A percentile compares a stretch with the other conserved stretches of the same genome.
Evolutionary conservation across 2,113 vertebrate genomes (phyloP).

Genomic region (Clarias gariepinus): DNA sequence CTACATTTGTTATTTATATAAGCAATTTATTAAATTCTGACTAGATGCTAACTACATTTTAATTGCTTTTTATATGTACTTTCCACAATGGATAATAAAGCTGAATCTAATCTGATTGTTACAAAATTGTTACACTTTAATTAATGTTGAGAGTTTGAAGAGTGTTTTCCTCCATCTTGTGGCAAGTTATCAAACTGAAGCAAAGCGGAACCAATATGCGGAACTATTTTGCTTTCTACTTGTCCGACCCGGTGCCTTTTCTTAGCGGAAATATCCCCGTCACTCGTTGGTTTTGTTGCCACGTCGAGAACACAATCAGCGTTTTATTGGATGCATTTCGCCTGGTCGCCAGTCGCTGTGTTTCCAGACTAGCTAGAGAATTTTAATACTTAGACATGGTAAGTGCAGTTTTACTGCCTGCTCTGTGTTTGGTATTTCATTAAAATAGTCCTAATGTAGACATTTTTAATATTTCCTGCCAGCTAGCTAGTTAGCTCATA

Average conservation of each 20-base stretch:
- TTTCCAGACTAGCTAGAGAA: not conserved
- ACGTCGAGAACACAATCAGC: conserved; percentile 65
- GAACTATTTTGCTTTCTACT: conserved; percentile 31
- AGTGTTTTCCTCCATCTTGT: conserved; percentile 23
- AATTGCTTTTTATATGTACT: no score
- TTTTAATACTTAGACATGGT: conserved; percentile 37
- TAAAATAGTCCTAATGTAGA: not conserved
- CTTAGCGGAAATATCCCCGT: conserved; percentile 40
- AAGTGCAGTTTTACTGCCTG: not conserved
- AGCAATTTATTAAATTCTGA: no score
- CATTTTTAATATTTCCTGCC: not conserved
- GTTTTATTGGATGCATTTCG: not conserved
- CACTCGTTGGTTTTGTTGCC: conserved; percentile 61
- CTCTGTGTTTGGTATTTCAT: not conserved
- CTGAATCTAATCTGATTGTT: no score
- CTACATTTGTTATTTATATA: no score
- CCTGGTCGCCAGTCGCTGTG: not conserved
- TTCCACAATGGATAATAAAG: no score
- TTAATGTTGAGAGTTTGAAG: not conserved
- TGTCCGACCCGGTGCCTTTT: conserved; percentile 53
- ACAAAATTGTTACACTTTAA: not conserved
- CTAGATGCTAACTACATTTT: no score
- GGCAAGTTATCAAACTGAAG: conserved; percentile 36
- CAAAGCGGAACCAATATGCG: conserved; percentile 20
- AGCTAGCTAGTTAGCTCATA: not conserved